Percentiles rank a stretch among this genome's conserved stretches.
phyloP scores from a whole-genome alignment of 2,888 invertebrate genomes.

The Archips xylosteana region DNA sequence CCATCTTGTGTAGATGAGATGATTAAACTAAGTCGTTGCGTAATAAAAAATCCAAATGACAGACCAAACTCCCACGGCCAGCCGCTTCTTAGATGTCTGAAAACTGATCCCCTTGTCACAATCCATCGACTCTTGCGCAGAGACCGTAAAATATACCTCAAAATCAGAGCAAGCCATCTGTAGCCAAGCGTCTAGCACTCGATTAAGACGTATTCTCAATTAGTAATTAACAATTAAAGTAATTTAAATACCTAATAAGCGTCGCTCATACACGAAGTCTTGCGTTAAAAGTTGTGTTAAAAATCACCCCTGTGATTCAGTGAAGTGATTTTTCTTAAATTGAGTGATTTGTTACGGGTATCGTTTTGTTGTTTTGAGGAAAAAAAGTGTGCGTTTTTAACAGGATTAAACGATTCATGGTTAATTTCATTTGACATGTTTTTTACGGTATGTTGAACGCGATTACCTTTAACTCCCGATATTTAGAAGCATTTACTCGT shows the following conservation, averaged over 20 bases:
- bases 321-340: too few relatives aligned
- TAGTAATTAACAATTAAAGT: slow-evolving; percentile 48
- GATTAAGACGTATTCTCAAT: slow-evolving; percentile 64
- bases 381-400: too few relatives aligned
- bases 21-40: background rate
- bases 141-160: slow-evolving; percentile 83
- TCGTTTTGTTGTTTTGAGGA: too few relatives aligned
- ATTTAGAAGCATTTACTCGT: too few relatives aligned
- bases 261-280: background rate
- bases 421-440: too few relatives aligned
- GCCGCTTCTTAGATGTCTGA: slow-evolving; percentile 67
- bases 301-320: background rate
- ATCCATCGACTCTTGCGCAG: slow-evolving; percentile 72
- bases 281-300: too few relatives aligned
- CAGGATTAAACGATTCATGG: too few relatives aligned
- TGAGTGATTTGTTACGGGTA: too few relatives aligned
- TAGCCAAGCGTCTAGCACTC: slow-evolving; percentile 60
- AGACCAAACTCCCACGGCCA: slow-evolving; percentile 43
- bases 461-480: too few relatives aligned
- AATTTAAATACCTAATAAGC: slow-evolving; percentile 21
- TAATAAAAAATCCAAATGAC: slow-evolving; percentile 26
- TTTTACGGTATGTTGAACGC: too few relatives aligned
- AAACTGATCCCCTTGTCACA: slow-evolving; percentile 80
- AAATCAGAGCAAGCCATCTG: slow-evolving; percentile 75
- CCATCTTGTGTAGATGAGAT: too few relatives aligned